These are phyloP conservation scores for Euzetes globulus DNA, from an alignment of 2,888 invertebrate species.

Conservation along the genomic window DNA sequence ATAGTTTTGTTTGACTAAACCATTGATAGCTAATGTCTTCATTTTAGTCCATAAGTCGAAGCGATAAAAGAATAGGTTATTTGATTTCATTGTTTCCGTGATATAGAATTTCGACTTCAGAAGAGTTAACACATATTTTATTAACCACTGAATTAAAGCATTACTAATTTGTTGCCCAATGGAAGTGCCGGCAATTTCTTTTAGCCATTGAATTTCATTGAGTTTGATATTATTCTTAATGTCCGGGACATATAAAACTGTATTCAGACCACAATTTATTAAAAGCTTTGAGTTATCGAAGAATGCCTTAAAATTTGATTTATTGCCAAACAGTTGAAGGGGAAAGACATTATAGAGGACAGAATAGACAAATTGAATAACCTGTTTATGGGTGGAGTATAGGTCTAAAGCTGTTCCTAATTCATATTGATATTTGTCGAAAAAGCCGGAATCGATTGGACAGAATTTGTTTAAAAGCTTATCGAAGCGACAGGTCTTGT, in stretches of 20 bases:
- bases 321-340: slow-evolving; percentile 18
- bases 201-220: background rate
- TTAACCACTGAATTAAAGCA: slow-evolving; percentile 22
- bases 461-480: background rate
- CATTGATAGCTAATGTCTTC: background rate
- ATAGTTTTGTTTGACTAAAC: background rate
- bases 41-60: slow-evolving; percentile 25
- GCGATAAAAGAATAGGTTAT: slow-evolving; percentile 15
- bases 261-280: slow-evolving; percentile 21
- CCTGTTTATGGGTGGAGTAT: background rate
- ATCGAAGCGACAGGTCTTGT: slow-evolving; percentile 17
- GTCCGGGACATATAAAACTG: background rate
- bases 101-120: slow-evolving; percentile 28
- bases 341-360: slow-evolving; percentile 23
- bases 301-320: slow-evolving; percentile 2
- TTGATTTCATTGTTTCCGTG: slow-evolving; percentile 17
- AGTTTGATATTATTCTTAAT: background rate
- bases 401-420: background rate
- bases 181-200: background rate
- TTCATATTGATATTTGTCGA: background rate
- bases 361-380: background rate
- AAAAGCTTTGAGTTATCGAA: slow-evolving; percentile 22
- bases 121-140: slow-evolving; percentile 15
- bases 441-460: background rate
- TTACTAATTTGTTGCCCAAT: background rate